Evolutionary conservation across 2,888 invertebrate genomes (phyloP), one percentile per base, ranked within the genome.

Genomic region (Melikaiella ostensackeni): DNA sequence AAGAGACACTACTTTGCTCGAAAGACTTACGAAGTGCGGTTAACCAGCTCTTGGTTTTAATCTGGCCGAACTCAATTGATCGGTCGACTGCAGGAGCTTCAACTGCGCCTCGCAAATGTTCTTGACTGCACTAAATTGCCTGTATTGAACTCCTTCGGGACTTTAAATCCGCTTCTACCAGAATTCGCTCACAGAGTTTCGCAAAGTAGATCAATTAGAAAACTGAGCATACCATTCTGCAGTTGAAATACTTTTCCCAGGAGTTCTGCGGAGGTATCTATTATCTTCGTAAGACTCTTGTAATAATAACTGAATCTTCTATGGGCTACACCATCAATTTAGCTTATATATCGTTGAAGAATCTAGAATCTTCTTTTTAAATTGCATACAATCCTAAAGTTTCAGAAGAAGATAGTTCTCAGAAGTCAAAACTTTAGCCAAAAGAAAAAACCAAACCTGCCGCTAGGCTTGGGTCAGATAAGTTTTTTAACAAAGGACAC

Each of bases 201-300:
- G 21, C 50, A 70, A 70, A 70, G 70, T 70, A 70, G 70, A 70
- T 70, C 50, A 70, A 70, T 70, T 70, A 70, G 70, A 42, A 16
- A 46, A 38, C 46, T 66, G 42, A 66, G 27, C 27, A 46, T 66
- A 46, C 50, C n/a, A 70, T 70, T 70, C 70, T 70, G 70, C 30
- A 70, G 50, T 50, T 70, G 46, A 70, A 70, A 46, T 70, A 33
- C 33, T 70, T 70, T 66, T 46, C 46, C 42, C 3, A 42, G 66
- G 27, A 42, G 24, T 46, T 42, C 46, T 66, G 24, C 8, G 8
- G 27, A 38, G 24, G 9, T 66, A 66, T 66, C 19, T 42, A 66
- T 42, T 50, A 50, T 30, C n/a, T 50, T 9, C 4, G 1, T 46
- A 27, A n/a, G 42, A 27, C 27, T 50, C 50, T 50, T 4, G 11